A percentile compares a stretch with the other conserved stretches of the same genome.
phyloP scores from a whole-genome alignment of 2,888 invertebrate genomes.

The Nymphalis urticae region DNA sequence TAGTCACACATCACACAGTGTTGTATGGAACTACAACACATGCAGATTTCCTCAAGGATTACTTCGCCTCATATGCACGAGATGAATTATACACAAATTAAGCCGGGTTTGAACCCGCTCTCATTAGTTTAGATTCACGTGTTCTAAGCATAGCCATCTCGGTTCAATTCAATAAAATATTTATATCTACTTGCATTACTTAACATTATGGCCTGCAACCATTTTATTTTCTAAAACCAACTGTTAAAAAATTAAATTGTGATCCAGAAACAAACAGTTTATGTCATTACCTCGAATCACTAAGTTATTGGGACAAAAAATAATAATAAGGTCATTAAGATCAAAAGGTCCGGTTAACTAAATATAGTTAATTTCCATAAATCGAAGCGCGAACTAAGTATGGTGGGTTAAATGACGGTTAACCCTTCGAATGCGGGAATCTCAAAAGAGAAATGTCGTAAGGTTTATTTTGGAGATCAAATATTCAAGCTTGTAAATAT shows the following conservation, averaged over 20 bases:
- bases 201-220: not conserved
- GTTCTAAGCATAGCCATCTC: too few relatives aligned
- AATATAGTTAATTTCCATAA: constrained; percentile 66
- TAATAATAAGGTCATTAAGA: constrained; percentile 43
- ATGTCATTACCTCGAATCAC: constrained; percentile 21
- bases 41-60: too few relatives aligned
- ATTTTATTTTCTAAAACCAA: too few relatives aligned
- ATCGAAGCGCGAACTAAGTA: constrained; percentile 77
- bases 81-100: too few relatives aligned
- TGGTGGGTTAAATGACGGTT: constrained; percentile 59
- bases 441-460: constrained; percentile 19
- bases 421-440: constrained; percentile 50
- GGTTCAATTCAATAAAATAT: too few relatives aligned
- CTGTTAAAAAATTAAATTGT: constrained; percentile 15
- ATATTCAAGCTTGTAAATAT: not conserved
- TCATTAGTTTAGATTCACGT: too few relatives aligned
- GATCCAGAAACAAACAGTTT: constrained; percentile 20
- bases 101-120: too few relatives aligned
- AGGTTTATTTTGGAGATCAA: not conserved
- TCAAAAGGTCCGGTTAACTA: constrained; percentile 54
- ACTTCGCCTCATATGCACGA: too few relatives aligned
- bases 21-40: too few relatives aligned
- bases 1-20: too few relatives aligned
- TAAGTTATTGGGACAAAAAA: constrained; percentile 34
- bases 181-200: not conserved